Evolutionary conservation across 2,888 invertebrate genomes (phyloP).

Genomic region (Thysanoteuthis rhombus): DNA sequence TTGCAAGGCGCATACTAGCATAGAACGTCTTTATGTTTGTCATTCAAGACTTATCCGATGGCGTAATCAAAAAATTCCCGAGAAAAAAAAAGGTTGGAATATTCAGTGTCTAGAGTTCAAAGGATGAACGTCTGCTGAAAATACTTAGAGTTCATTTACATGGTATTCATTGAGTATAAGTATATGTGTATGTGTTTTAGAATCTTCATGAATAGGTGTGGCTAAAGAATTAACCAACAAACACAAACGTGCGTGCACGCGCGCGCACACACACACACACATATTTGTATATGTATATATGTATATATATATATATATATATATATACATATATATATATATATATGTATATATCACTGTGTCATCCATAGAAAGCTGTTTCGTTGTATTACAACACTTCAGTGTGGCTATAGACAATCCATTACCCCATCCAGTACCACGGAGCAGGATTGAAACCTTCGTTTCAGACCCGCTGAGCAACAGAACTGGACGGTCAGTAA

Average conservation of each 20-base stretch:
- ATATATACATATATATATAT: not conserved
- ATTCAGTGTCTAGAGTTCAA: not conserved
- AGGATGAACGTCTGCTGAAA: not conserved
- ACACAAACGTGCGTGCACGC: not conserved
- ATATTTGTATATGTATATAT: not conserved
- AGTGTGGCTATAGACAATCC: no score
- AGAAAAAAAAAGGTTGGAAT: not conserved
- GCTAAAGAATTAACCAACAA: not conserved
- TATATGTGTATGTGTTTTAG: not conserved
- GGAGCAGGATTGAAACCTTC: no score
- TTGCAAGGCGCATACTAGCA: not conserved
- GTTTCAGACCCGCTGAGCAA: no score
- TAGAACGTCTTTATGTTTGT: not conserved
- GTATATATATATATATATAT: no score
- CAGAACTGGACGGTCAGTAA: no score
- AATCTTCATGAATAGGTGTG: not conserved
- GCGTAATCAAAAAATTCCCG: not conserved
- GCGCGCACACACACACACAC: not conserved
- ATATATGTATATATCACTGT: not conserved
- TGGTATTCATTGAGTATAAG: not conserved
- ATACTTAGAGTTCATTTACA: not conserved
- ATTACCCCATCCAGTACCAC: no score
- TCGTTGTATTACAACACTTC: no score
- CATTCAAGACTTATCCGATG: not conserved
- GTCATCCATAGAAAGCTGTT: no score